Evolutionary conservation across 2,888 invertebrate species (phyloP), one percentile per base, ranked within the genome.

Genomic region (Tetrapedia diversipes): DNA sequence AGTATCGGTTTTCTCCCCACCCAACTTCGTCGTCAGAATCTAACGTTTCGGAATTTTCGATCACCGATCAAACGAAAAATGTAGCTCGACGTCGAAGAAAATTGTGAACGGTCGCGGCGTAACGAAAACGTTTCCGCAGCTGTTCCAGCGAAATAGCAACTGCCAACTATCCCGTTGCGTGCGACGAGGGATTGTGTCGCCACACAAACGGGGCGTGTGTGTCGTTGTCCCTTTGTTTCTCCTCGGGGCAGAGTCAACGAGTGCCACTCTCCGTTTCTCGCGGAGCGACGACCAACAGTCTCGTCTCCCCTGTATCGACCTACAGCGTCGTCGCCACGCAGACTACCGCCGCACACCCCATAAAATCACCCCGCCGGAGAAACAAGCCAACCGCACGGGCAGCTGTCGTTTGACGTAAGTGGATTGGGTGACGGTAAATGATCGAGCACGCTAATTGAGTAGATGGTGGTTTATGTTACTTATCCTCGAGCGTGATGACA

Each of bases 251-350:
- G 22, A 34, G 22, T 11, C 53, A 54, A 37, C 59, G 59, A 71
- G 71, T 53, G 71, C 22, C 24, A 24, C 32, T 67, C 41, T 34
- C 59, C 14, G 67, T 54, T 65, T 54, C 16, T 43, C 54, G 74
- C 73, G 63, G 69, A 84, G 78, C 49, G 77, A 63, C 72, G 71
- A 24, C 4, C 19, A 80, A 71, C 66, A 68, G 69, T 74, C 65
- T 53, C 70, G 69, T 74, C 65, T 53, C 68, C 60, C 45, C 83
- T 84, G 85, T 88, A 87, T 88, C 86, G 87, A 87, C 85, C 87
- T 81, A 79, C 64, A 70, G 71, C 79, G 83, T 76, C 79, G 83
- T 76, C 83, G 83, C 83, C 85, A 83, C 81, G 85, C 87, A 84
- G 87, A 67, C 84, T 86, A 64, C 75, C 78, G 65, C 65, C 71